Conservation (phyloP, 2,113 vertebrate genomes). For the Crocuta crocuta region DNA sequence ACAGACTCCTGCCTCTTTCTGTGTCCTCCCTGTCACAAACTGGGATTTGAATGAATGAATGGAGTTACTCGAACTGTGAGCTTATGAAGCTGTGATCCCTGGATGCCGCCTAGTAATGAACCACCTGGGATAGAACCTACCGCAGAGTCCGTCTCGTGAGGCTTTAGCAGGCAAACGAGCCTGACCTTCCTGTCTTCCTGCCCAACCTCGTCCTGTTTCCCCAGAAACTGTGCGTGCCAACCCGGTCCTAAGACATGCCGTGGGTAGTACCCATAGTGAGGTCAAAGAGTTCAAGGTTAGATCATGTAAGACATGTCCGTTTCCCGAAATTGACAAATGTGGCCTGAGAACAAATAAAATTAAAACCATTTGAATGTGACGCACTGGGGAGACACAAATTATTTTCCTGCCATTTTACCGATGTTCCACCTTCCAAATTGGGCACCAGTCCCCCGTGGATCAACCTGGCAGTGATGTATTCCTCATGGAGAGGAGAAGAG, state of each 20-base stretch:
- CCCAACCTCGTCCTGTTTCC: background rate
- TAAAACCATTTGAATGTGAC: conserved; percentile 11
- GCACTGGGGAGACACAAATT: background rate
- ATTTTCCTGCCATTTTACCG: conserved; percentile 44
- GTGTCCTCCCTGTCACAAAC: background rate
- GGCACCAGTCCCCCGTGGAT: background rate
- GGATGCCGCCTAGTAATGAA: background rate
- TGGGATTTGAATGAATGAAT: background rate
- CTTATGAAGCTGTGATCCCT: background rate
- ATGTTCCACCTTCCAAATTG: background rate
- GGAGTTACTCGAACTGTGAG: background rate
- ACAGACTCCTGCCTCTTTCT: background rate
- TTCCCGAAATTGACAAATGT: conserved; percentile 19
- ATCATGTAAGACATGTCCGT: background rate
- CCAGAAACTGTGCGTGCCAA: background rate
- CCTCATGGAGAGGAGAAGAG: background rate
- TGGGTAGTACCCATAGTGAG: background rate
- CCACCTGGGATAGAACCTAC: background rate
- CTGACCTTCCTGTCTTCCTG: background rate
- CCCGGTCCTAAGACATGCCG: background rate
- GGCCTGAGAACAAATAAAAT: background rate
- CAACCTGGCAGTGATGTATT: background rate
- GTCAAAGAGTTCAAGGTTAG: background rate
- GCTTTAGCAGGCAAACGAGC: background rate
- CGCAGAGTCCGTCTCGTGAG: background rate